phyloP scores from a whole-genome alignment of 2,113 vertebrate species.

The Laticauda laticaudata region DNA sequence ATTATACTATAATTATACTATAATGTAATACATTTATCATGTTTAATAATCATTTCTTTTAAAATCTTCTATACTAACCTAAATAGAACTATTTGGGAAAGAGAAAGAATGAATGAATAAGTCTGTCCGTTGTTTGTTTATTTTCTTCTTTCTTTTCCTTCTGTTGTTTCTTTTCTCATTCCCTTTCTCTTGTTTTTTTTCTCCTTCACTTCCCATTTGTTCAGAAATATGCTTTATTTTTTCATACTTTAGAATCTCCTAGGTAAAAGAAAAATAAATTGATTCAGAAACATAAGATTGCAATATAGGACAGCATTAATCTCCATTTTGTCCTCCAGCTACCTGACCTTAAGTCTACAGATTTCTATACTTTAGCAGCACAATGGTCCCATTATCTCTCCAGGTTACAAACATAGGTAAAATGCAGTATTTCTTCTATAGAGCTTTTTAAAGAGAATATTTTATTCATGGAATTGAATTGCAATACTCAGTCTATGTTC shows the following conservation, averaged over 20 bases:
- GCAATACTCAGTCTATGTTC: not conserved
- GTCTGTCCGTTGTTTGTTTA: not conserved
- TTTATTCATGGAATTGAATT: not conserved
- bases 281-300: not conserved
- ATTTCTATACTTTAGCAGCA: not conserved
- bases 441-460: not conserved
- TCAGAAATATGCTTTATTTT: not conserved
- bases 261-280: not conserved
- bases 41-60: not conserved
- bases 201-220: not conserved
- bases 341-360: not conserved
- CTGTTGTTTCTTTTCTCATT: not conserved
- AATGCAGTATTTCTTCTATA: not conserved
- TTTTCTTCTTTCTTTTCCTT: not conserved
- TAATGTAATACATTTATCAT: not conserved
- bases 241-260: not conserved
- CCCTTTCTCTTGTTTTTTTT: not conserved
- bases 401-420: not conserved
- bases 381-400: not conserved
- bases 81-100: not conserved
- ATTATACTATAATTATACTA: not conserved
- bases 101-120: not conserved
- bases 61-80: not conserved
- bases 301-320: not conserved
- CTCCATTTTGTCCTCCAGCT: not conserved